These are phyloP conservation scores for Pinna nobilis DNA, from an alignment of 1,140 invertebrate genomes.

Conservation along the genomic window DNA sequence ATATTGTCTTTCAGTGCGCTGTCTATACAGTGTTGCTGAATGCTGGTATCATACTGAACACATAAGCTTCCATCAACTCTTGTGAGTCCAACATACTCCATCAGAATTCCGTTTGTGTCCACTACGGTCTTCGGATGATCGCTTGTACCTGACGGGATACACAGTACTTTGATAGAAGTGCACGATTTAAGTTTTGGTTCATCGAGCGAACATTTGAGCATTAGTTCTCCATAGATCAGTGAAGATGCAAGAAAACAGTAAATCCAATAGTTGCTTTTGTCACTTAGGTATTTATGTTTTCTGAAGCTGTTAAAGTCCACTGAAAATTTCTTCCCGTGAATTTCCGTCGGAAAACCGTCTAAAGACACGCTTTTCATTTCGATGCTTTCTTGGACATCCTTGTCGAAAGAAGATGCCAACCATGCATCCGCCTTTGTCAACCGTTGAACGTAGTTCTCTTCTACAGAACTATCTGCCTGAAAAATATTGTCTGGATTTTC, in stretches of 20 bases:
- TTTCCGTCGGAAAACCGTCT: constrained; percentile 2
- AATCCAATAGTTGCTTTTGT: constrained; percentile 18
- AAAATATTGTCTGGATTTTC: constrained; percentile 3
- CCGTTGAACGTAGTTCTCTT: neutral
- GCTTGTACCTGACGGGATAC: constrained; percentile 9
- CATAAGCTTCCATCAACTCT: neutral
- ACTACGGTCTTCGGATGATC: constrained; percentile 26
- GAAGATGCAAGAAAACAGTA: constrained; percentile 23
- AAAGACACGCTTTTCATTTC: neutral
- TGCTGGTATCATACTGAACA: constrained; percentile 10
- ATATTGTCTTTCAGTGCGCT: constrained; percentile 15
- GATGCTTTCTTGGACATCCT: neutral
- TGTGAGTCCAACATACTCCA: constrained; percentile 5
- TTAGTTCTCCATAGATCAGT: constrained; percentile 3
- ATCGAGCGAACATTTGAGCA: neutral
- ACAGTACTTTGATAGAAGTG: constrained; percentile 19
- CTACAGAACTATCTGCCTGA: neutral
- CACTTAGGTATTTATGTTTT: constrained; percentile 1
- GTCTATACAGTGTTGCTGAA: neutral
- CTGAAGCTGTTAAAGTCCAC: constrained; percentile 23
- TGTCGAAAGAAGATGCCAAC: constrained; percentile 7
- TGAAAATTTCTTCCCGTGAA: constrained; percentile 6
- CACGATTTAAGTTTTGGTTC: neutral
- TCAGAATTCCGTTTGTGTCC: constrained; percentile 4
- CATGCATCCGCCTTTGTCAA: constrained; percentile 25